Percentiles rank a stretch among this genome's conserved stretches.
Evolutionary conservation across 2,797 vertebrate species (phyloP).

Genomic region (Alca torda): DNA sequence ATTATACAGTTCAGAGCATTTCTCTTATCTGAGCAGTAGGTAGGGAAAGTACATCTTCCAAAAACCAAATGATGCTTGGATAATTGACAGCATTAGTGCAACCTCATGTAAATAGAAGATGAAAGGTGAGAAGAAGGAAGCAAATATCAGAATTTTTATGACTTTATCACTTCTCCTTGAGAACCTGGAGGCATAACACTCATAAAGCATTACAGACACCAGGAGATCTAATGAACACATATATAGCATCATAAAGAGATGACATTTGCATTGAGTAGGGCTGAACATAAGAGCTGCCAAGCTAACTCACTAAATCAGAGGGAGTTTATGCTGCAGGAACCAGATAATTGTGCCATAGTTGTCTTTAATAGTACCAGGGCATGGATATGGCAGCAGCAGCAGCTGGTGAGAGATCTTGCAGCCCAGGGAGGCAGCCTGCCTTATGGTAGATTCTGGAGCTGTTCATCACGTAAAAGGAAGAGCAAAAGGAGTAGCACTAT

Average conservation of each 20-base stretch:
- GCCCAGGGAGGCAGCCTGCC: background rate
- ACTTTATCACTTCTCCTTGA: constrained; percentile 19
- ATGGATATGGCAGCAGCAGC: background rate
- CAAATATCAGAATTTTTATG: constrained; percentile 23
- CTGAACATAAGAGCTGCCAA: background rate
- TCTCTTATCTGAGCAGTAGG: background rate
- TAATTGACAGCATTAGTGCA: constrained; percentile 57
- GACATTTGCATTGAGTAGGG: constrained; percentile 5
- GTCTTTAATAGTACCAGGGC: background rate
- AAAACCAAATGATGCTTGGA: constrained; percentile 13
- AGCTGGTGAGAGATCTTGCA: background rate
- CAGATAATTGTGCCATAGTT: fast-evolving
- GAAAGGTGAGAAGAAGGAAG: constrained; percentile 37
- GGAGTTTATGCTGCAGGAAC: background rate
- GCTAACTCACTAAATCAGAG: background rate
- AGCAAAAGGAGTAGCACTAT: background rate
- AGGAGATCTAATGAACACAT: background rate
- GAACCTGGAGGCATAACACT: background rate
- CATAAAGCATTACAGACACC: background rate
- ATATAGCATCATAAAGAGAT: background rate
- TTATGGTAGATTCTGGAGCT: background rate
- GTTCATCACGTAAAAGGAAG: background rate
- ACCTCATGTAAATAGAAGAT: constrained; percentile 14
- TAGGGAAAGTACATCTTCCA: background rate
- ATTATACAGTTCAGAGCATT: constrained; percentile 33